Evolutionary conservation across 2,113 vertebrate species (phyloP).

Genomic region (Rhizomys pruinosus): DNA sequence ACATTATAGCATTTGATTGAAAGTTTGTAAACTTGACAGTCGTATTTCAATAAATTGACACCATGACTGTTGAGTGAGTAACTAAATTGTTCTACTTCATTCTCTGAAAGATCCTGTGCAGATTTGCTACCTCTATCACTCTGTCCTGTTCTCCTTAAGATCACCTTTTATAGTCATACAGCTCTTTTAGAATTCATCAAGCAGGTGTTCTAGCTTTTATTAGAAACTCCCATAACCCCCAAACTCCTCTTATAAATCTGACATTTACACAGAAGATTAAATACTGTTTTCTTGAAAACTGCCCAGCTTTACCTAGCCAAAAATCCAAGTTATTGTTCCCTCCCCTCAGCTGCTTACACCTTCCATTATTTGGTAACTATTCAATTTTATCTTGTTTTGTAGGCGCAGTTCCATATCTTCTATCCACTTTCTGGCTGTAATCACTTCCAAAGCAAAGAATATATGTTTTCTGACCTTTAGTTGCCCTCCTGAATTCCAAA

Average conservation of each 20-base stretch:
- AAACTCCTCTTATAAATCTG: conserved; percentile 35
- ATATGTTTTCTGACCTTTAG: conserved; percentile 51
- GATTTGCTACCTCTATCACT: conserved; percentile 45
- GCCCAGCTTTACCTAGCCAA: conserved; percentile 5
- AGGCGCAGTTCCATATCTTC: conserved; percentile 31
- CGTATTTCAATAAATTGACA: conserved; percentile 60
- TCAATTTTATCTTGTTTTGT: conserved; percentile 42
- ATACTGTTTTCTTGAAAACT: conserved; percentile 53
- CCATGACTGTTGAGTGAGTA: conserved; percentile 39
- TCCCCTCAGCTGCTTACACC: background rate
- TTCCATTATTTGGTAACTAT: conserved; percentile 41
- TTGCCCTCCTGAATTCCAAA: conserved; percentile 43
- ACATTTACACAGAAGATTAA: conserved; percentile 39
- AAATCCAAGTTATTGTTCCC: conserved; percentile 54
- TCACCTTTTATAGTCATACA: background rate
- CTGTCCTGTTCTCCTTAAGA: conserved; percentile 11
- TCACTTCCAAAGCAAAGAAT: conserved; percentile 19
- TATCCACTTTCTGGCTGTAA: background rate
- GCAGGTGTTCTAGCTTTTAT: background rate
- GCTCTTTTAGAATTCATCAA: background rate
- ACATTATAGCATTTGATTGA: conserved; percentile 31
- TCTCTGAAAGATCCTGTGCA: conserved; percentile 23
- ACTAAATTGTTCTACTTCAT: conserved; percentile 41
- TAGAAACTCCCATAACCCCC: background rate
- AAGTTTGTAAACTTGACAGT: conserved; percentile 10